Evolutionary conservation across 2,113 vertebrate species (phyloP).

Genomic region (Hyperoodon ampullatus): DNA sequence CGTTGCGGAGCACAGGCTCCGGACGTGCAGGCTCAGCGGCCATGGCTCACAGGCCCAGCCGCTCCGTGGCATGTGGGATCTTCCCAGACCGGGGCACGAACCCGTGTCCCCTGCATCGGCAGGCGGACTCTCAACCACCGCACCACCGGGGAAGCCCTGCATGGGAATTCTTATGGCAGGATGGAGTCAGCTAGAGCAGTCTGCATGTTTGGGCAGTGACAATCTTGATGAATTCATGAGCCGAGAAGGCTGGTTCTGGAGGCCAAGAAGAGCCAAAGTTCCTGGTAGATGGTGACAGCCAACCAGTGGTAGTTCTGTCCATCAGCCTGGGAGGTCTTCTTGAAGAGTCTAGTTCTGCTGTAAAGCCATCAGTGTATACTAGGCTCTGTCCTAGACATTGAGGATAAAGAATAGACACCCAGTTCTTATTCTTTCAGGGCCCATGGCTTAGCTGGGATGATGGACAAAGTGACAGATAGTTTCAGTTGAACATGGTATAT

Average conservation of each 20-base stretch:
- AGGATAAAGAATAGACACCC: background rate
- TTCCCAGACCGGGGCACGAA: no score
- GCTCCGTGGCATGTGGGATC: no score
- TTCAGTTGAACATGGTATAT: background rate
- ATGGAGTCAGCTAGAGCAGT: no score
- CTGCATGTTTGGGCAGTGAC: fast-evolving
- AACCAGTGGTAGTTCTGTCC: background rate
- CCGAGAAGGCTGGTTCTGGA: background rate
- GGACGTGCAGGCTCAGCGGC: no score
- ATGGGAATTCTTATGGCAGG: background rate
- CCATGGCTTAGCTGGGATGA: background rate
- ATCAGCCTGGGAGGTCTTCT: background rate
- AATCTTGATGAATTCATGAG: background rate
- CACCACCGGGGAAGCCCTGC: no score
- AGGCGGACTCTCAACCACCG: no score
- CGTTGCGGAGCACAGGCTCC: no score
- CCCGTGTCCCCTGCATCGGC: no score
- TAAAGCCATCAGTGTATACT: background rate
- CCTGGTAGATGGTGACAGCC: background rate
- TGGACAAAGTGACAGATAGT: background rate
- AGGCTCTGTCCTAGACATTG: background rate
- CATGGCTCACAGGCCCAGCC: no score
- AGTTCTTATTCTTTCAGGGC: background rate
- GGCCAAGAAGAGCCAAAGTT: background rate
- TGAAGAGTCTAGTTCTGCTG: background rate